Evolutionary conservation across 1,140 invertebrate genomes (phyloP).

Genomic region (Tetramorium simillimum): DNA sequence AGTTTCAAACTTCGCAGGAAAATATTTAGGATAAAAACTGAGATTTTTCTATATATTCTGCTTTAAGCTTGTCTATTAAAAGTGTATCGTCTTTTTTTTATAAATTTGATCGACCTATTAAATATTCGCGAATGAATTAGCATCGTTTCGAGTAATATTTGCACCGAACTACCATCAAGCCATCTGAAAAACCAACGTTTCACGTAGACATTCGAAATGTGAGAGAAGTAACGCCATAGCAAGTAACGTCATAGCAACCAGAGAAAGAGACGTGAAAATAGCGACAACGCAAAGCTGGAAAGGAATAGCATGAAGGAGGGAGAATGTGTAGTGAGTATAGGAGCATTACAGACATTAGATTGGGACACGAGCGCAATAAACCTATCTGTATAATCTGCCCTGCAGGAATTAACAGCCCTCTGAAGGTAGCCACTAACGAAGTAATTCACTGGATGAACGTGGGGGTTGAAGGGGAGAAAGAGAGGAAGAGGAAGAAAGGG

Average conservation of each 20-base stretch:
- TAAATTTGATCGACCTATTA: not conserved
- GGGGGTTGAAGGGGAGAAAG: slow-evolving; percentile 71
- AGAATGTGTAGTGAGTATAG: slow-evolving; percentile 71
- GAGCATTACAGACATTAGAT: slow-evolving; percentile 86
- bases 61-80: not conserved
- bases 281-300: slow-evolving; percentile 46
- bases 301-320: slow-evolving; percentile 60
- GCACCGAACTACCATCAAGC: not conserved
- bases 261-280: slow-evolving; percentile 46
- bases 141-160: slow-evolving; percentile 1
- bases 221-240: not conserved
- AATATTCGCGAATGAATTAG: not conserved
- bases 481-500: slow-evolving; percentile 50
- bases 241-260: not conserved
- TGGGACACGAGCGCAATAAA: slow-evolving; percentile 86
- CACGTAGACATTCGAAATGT: not conserved
- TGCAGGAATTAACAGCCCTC: slow-evolving; percentile 86
- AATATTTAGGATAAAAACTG: not conserved
- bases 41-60: not conserved
- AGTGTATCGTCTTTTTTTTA: not conserved
- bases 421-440: slow-evolving; percentile 86
- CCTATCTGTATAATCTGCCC: slow-evolving; percentile 86
- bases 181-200: not conserved
- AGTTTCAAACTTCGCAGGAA: not conserved
- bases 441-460: slow-evolving; percentile 86